Base-by-base conservation (phyloP, 2,888 invertebrate genomes). In the Thera obeliscata region DNA sequence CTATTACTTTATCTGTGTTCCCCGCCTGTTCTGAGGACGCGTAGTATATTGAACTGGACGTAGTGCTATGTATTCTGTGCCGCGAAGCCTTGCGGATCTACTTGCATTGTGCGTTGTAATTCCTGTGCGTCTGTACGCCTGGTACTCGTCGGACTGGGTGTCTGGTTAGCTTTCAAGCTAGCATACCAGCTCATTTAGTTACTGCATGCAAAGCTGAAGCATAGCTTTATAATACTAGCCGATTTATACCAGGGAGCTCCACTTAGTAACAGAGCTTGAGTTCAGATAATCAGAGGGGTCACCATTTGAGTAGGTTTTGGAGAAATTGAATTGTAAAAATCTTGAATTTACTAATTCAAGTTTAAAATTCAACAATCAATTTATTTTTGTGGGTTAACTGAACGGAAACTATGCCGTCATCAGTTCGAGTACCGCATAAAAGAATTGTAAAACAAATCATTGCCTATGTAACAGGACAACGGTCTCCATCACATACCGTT, bases 31-130 rank as follows among this genome's bases (percentile, higher is more conserved):
- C 78, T 76, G 78, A 82, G 83, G 82, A 80, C 83, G 82, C 74
- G 78, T 81, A 85, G 86, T 85, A 82, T 86, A 84, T 85, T 86
- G 85, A 85, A 85, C 85, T 78, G 75, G 49, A 49, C 48, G 56
- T 50, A 55, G 48, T 68, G 46, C 41, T 58, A 8, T n/a, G 61
- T 61, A 68, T 58, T 64, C 68, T 64, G 64, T n/a, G 64, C 43
- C 60, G 46, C 59, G 56, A 61, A 61, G 65, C 69, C 62, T 69
- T 59, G 62, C 48, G 50, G 52, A 52, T 52, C 43, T 52, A 61
- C 69, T 63, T 57, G 69, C 66, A 67, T 69, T 69, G 70, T 78
- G 71, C 77, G 70, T 75, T 76, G 76, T 77, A 73, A 77, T 75
- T 74, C 73, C 72, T 70, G 62, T 58, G 69, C 72, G 74, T 71